Conservation (phyloP, 1,140 invertebrate species). For the Drosophila subobscura region DNA sequence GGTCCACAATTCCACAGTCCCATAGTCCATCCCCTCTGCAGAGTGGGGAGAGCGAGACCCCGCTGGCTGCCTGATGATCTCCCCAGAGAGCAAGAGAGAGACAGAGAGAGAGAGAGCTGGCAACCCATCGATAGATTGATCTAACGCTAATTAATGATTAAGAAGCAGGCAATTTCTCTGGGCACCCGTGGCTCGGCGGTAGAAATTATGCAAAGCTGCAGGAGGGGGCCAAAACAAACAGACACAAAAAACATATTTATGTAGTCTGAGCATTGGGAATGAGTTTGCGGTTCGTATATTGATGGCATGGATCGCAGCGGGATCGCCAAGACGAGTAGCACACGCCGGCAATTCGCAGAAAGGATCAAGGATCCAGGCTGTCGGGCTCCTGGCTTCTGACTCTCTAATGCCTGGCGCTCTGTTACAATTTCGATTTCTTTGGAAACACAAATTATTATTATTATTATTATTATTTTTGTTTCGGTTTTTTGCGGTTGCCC, state of each 20-base stretch:
- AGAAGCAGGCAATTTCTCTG: slow-evolving; percentile 1
- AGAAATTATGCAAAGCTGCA: slow-evolving; percentile 59
- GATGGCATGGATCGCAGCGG: slow-evolving; percentile 55
- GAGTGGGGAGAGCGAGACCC: background rate
- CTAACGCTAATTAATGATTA: slow-evolving; percentile 75
- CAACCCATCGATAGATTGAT: slow-evolving; percentile 35
- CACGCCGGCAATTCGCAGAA: slow-evolving; percentile 66
- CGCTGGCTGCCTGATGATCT: background rate
- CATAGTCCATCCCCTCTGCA: background rate
- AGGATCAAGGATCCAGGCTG: slow-evolving; percentile 28
- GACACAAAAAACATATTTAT: slow-evolving; percentile 23
- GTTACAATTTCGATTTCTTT: slow-evolving; percentile 62
- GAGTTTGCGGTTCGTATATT: slow-evolving; percentile 68
- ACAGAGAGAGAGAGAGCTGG: background rate
- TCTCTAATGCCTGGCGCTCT: slow-evolving; percentile 38
- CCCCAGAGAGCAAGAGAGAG: slow-evolving; percentile 16
- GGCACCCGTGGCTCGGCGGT: slow-evolving; percentile 44
- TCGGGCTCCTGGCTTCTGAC: background rate
- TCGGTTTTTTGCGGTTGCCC: background rate
- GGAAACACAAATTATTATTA: slow-evolving; percentile 54
- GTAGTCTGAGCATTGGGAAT: slow-evolving; percentile 38
- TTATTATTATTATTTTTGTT: slow-evolving; percentile 21
- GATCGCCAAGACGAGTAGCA: slow-evolving; percentile 63
- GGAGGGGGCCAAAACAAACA: slow-evolving; percentile 25
- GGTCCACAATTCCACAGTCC: background rate